Base-by-base conservation (phyloP, 2,113 vertebrate genomes). In the Sinocyclocheilus grahami region DNA sequence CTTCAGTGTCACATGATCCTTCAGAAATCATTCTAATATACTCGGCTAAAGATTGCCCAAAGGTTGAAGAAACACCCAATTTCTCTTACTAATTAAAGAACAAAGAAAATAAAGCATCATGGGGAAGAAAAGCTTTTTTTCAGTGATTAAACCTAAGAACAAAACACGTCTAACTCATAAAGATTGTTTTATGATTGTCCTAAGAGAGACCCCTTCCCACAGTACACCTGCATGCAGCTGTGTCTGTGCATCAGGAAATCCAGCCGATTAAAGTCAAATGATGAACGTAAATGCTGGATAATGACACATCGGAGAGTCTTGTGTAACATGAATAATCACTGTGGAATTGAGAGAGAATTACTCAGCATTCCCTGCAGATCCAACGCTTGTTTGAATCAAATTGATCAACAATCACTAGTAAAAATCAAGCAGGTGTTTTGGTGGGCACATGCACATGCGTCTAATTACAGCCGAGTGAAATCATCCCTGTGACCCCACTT, bases 281-380 rank as follows among this genome's bases (percentile, higher is more conserved):
- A 83, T 77, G 81, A 78, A 85, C 37, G 78, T 78, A 24, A 80
- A 42, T 58, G 55, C 12, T n/a, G 37, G 30, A 84, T 78, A 84
- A 91, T 76, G 84, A 82, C 78, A 42, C 78, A 78, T 84, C 42
- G 48, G 86, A 87, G 90, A 87, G 55, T 18, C 42, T 42, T 83
- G 60, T 46, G 55, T 77, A 86, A 89, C 78, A 42, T 65, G 48
- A 74, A 77, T 77, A 78, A 71, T 78, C 63, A 48, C 69, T 46
- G 53, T 39, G 55, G 55, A 82, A 39, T 27, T 58, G n/a, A 65
- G 18, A 33, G n/a, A 65, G 72, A 78, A 39, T 37, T 71, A 63
- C 53, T 84, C 62, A 22, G 65, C 33, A 78, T 39, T 58, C 55
- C 67, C 80, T 22, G 55, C 27, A 48, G 86, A 63, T 78, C 76